A percentile compares a stretch with the other conserved stretches of the same genome.
phyloP scores from a whole-genome alignment of 2,888 invertebrate genomes.

The Phasia obesa region DNA sequence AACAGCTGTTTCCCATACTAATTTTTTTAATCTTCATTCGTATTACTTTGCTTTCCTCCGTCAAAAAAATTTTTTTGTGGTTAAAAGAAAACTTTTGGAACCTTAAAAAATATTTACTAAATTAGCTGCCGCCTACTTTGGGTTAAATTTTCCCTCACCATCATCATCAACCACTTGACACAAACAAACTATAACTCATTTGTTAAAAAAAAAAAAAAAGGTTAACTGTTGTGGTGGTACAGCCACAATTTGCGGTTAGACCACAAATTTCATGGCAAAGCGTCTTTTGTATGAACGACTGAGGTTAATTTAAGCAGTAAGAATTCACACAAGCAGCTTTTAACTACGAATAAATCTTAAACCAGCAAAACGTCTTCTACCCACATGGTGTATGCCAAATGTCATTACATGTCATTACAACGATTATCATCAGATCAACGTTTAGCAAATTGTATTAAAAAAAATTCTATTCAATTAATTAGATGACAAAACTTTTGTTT shows the following conservation, averaged over 20 bases:
- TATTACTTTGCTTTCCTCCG: no score
- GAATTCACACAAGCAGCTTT: conserved; percentile 2
- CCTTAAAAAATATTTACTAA: no score
- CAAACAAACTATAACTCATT: conserved; percentile 29
- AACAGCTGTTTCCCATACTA: no score
- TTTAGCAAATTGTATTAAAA: conserved; percentile 33
- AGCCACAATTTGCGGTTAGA: conserved; percentile 50
- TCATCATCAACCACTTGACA: background rate
- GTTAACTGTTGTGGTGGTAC: conserved; percentile 48
- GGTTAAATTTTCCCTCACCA: background rate
- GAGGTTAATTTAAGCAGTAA: conserved; percentile 19
- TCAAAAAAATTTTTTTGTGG: no score
- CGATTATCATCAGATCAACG: background rate
- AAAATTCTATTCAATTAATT: conserved; percentile 53
- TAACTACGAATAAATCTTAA: conserved; percentile 8
- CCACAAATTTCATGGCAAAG: conserved; percentile 42
- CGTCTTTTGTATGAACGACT: conserved; percentile 23
- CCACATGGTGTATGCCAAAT: conserved; percentile 11
- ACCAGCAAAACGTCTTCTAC: background rate
- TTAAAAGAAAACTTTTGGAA: no score
- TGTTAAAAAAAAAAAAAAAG: conserved; percentile 26
- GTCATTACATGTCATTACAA: conserved; percentile 16
- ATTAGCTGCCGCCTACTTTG: background rate
- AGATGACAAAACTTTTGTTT: conserved; percentile 23
- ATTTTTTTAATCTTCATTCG: no score